Evolutionary conservation across 2,888 invertebrate species (phyloP), one percentile per base, ranked within the genome.

Genomic region (Gastracanthus pulcherrimus): DNA sequence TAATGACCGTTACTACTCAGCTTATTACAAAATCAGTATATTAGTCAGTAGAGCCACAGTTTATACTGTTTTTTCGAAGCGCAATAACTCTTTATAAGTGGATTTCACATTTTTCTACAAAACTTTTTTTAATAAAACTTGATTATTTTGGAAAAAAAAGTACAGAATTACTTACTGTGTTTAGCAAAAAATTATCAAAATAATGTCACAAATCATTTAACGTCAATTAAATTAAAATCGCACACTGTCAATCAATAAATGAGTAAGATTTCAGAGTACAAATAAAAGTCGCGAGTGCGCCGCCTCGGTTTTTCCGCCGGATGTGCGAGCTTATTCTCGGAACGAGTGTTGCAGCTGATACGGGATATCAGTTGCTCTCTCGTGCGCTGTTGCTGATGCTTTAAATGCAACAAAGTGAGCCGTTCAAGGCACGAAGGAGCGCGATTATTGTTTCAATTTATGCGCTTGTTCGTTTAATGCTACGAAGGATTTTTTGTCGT

Each of bases 371-470:
- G 26, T 26, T 3, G 26, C 0, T 55, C 41, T 41, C 41, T 66
- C 29, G 34, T 19, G 11, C 36, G 9, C n/a, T 19, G 34, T 19
- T 36, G 36, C 36, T 16, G 62, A 36, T 36, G 55, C 26, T 71
- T 71, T 31, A 29, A 36, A 86, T 84, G 79, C 62, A 84, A 82
- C 77, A 81, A 85, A 60, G 11, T 71, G 76, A 51, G 67, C 66
- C 13, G 55, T n/a, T n/a, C n/a, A 55, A 9, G 23, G 6, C 55
- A 26, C 55, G 26, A 55, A 77, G 51, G 67, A 75, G 66, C 62
- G 75, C 60, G 80, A 36, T 64, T 36, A 64, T 36, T n/a, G n/a
- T n/a, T n/a, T n/a, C n/a, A n/a, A n/a, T n/a, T n/a, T n/a, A n/a
- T n/a, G n/a, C n/a, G n/a, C n/a, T n/a, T n/a, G n/a, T n/a, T n/a